Evolutionary conservation across 1,140 invertebrate species (phyloP), one percentile per base, ranked within the genome.

Genomic region (Acromyrmex charruanus): DNA sequence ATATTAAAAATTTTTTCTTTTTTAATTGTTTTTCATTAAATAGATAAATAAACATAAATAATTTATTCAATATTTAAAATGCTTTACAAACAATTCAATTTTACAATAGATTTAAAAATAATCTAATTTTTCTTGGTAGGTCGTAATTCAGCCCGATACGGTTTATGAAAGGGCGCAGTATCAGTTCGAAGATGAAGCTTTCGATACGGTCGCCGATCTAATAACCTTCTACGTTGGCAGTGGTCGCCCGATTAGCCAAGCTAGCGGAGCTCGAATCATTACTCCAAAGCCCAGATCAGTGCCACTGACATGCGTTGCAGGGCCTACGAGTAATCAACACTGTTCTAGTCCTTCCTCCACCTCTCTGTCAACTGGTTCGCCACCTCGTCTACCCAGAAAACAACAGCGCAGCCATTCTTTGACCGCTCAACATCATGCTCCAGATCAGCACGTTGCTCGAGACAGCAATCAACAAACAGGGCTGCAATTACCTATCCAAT

Each of bases 161-260:
- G 98, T 99, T 2, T 99, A 99, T 93, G 98, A 99, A 94, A 96
- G 97, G 88, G 97, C 98, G 9, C 98, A 99, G 91, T 99, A 98
- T 95, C 98, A 98, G 92, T 99, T 99, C 93, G 99, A 99, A 95
- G 98, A 98, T 90, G 98, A 99, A 92, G 97, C 97, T 0, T 99
- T 99, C 92, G 98, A 98, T 92, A 98, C 98, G 2, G 98, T 99
- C 14, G 98, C 98, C 0, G 98, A 99, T 94, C 96, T 99, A 39
- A 98, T 99, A 86, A 99, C 98, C 3, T 99, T 97, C 85, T 99
- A 99, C 93, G 98, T 99, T n/a, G 98, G 98, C 0, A 98, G 98
- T 58, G 97, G 97, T 35, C 93, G 94, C 21, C 97, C 98, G 0
- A 98, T 99, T 90, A 99, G 98, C 0, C 96, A 97, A 18, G 97